Evolutionary conservation across 2,888 invertebrate genomes (phyloP), one percentile per base, ranked within the genome.

Genomic region (Drosophila buzzatii): DNA sequence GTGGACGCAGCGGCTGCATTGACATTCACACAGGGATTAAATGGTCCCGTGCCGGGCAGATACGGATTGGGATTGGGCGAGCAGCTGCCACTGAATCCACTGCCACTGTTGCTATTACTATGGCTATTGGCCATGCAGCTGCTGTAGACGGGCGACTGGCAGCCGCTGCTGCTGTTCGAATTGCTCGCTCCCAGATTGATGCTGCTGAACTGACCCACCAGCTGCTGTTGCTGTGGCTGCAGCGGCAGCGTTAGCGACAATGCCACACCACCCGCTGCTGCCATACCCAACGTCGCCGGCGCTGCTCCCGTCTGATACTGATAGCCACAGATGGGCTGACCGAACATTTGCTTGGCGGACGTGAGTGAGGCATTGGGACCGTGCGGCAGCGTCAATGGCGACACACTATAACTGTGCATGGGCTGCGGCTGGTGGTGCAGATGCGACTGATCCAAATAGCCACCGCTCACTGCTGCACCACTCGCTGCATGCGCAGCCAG

Each of bases 141-240:
- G 62, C 82, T 90, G 57, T 90, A 92, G 14, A 95, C 94, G 0
- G 96, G 96, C 7, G 95, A 94, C 49, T 94, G 92, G 71, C 92
- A 92, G 57, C 91, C 92, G 61, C 92, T 93, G 75, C 90, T 92
- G 62, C 81, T 90, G 37, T 85, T 90, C 12, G 91, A 85, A 20
- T 84, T 79, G 63, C 66, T 86, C 20, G 82, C 82, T 8, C 88
- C 87, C 39, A 84, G 37, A 31, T 86, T 91, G 16, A 91, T 92
- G 66, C 89, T 91, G 63, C 90, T 92, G 16, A 91, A 92, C 60
- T 90, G 91, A 0, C 91, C 91, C 27, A 89, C 87, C 55, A 92
- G 63, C 59, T 86, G 60, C 68, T 78, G 73, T 57, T 86, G 60
- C 67, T 78, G 73, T 6, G 66, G 78, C 31, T 89, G 85, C 49